Evolutionary conservation across 2,113 vertebrate species (phyloP).

Genomic region (Caranx melampygus): DNA sequence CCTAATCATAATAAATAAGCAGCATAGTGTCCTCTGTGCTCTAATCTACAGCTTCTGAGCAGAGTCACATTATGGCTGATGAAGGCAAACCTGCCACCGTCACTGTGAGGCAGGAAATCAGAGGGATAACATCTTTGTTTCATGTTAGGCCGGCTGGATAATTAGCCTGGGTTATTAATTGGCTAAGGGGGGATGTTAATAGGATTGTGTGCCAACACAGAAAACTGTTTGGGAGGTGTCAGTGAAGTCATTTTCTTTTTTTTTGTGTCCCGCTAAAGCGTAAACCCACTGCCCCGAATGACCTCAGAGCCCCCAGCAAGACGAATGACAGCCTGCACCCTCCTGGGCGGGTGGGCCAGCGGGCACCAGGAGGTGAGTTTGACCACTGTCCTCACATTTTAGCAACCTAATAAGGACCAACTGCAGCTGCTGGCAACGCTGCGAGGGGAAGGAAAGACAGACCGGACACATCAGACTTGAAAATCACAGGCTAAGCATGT

Average conservation of each 20-base stretch:
- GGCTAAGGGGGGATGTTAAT: not conserved
- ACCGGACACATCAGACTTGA: conserved; percentile 17
- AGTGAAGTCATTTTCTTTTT: conserved; percentile 4
- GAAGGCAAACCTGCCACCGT: not conserved
- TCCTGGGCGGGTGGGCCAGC: conserved; percentile 54
- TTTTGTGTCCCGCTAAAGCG: conserved; percentile 56
- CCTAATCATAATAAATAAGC: conserved; percentile 41
- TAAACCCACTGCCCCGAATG: conserved; percentile 69
- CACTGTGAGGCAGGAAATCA: conserved; percentile 4
- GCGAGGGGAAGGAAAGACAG: conserved; percentile 11
- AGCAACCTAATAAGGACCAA: conserved; percentile 29
- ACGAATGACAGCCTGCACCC: conserved; percentile 78
- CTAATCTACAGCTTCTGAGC: conserved; percentile 24
- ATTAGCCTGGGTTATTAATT: conserved; percentile 7
- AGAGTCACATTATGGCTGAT: conserved; percentile 4
- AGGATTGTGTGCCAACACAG: not conserved
- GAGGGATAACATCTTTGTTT: not conserved
- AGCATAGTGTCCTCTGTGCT: not conserved
- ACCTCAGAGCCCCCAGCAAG: conserved; percentile 70
- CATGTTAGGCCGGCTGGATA: not conserved
- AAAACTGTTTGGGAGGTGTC: not conserved
- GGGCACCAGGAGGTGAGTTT: conserved; percentile 74
- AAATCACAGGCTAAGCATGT: conserved; percentile 45
- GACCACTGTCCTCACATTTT: conserved; percentile 3
- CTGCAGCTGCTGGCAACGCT: conserved; percentile 16